phyloP scores from a whole-genome alignment of 2,797 vertebrate species.

The Pagetopsis macropterus region DNA sequence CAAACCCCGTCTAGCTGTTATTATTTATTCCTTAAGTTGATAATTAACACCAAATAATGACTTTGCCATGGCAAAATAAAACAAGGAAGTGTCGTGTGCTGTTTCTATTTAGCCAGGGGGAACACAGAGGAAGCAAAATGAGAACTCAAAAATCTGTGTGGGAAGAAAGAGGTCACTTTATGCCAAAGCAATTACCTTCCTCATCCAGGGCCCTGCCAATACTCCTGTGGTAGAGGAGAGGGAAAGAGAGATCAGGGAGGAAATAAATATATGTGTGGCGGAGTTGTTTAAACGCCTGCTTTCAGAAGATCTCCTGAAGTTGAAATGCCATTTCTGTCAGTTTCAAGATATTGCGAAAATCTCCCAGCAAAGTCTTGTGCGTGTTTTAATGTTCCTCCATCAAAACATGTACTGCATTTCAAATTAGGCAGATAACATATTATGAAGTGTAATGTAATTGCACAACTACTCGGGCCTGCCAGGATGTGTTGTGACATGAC shows the following conservation, averaged over 20 bases:
- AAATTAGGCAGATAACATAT: slow-evolving; percentile 39
- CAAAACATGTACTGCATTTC: slow-evolving; percentile 27
- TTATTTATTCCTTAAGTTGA: slow-evolving; percentile 61
- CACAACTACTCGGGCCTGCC: slow-evolving; percentile 32
- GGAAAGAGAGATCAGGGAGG: slow-evolving; percentile 66
- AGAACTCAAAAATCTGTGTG: slow-evolving; percentile 67
- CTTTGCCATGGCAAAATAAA: slow-evolving; percentile 46
- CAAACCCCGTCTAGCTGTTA: slow-evolving; percentile 12
- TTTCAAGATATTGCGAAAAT: slow-evolving; percentile 9
- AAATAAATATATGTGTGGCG: slow-evolving; percentile 58
- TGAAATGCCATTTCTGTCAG: slow-evolving; percentile 40
- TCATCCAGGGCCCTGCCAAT: slow-evolving; percentile 67
- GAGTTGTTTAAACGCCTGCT: slow-evolving; percentile 49
- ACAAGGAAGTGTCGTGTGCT: slow-evolving; percentile 59
- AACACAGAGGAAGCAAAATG: slow-evolving; percentile 52
- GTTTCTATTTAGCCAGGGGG: slow-evolving; percentile 56
- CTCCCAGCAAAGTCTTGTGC: neutral
- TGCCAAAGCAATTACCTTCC: slow-evolving; percentile 80
- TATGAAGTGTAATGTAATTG: slow-evolving; percentile 46
- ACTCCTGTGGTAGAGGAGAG: slow-evolving; percentile 49
- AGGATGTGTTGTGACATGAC: slow-evolving; percentile 65
- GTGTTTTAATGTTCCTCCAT: neutral
- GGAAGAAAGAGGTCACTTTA: slow-evolving; percentile 75
- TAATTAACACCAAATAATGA: slow-evolving; percentile 64
- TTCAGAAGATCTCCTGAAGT: slow-evolving; percentile 44